Base-by-base conservation (phyloP, 2,888 invertebrate species). In the Crematogaster levior region DNA sequence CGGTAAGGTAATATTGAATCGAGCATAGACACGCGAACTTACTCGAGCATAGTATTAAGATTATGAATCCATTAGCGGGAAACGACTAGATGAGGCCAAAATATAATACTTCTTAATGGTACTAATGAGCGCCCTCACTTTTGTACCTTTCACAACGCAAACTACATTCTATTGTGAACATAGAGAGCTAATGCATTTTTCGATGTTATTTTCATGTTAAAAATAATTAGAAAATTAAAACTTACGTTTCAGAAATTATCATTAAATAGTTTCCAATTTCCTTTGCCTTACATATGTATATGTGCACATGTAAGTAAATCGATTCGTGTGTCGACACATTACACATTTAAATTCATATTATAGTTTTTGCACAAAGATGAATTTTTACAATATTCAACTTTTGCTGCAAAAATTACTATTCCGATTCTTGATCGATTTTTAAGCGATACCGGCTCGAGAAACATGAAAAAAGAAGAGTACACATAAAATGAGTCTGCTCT, bases 31-130 rank as follows among this genome's bases (percentile, higher is more conserved):
- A 92, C 92, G 92, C 91, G 88, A 92, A 88, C 86, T 88, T 85
- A 65, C 63, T 65, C 43, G 24, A 86, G 84, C 84, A 43, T 65
- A 46, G 88, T 92, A 93, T 92, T 92, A 93, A 93, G 92, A 92
- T 92, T 92, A 92, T 91, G 92, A 92, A 92, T 93, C 92, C 92
- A 93, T 93, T 93, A 93, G 91, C 86, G 85, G 84, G 86, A 86
- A 88, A 89, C 86, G 86, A 27, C 82, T 89, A 83, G 87, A 89
- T 81, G 89, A 88, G 88, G 84, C 86, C 84, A 84, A 86, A 90
- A 90, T n/a, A n/a, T n/a, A n/a, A n/a, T 86, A 84, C 82, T 86
- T 85, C 77, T 82, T 84, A 68, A 86, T 88, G 87, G 84, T 81
- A 82, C 86, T 89, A 89, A 89, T 88, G 85, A 88, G 83, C 79